phyloP scores from a whole-genome alignment of 2,888 invertebrate genomes.

The Bugulina stolonifera region DNA sequence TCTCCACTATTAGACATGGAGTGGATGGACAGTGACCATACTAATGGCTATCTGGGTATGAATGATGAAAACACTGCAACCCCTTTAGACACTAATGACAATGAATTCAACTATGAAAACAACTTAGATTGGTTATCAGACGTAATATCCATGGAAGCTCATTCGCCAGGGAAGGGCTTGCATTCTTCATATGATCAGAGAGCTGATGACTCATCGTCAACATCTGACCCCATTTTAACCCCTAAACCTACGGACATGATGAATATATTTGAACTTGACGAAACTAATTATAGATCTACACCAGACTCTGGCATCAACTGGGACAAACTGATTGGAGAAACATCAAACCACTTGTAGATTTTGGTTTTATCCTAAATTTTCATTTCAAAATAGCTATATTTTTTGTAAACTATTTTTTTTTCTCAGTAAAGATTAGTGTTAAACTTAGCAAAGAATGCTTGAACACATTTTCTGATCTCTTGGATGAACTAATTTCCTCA shows the following conservation, averaged over 20 bases:
- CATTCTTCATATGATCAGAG: not conserved
- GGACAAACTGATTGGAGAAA: conserved; percentile 4
- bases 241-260: conserved; percentile 11
- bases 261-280: conserved; percentile 13
- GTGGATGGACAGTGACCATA: conserved; percentile 1
- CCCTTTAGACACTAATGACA: not conserved
- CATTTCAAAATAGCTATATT: too few species aligned
- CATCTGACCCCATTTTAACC: not conserved
- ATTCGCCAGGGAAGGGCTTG: not conserved
- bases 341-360: not conserved
- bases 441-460: not conserved
- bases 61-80: not conserved
- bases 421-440: not conserved
- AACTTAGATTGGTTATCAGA: conserved; percentile 16
- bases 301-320: conserved; percentile 1
- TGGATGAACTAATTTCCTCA: too few species aligned
- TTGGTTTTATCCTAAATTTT: too few species aligned
- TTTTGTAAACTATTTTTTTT: too few species aligned
- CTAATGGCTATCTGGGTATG: not conserved
- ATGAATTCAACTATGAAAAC: not conserved
- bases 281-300: not conserved
- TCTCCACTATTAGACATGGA: conserved; percentile 14
- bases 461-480: not conserved
- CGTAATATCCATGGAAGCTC: not conserved
- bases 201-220: not conserved